phyloP scores from a whole-genome alignment of 2,113 vertebrate genomes.

The Crotalus helleri region DNA sequence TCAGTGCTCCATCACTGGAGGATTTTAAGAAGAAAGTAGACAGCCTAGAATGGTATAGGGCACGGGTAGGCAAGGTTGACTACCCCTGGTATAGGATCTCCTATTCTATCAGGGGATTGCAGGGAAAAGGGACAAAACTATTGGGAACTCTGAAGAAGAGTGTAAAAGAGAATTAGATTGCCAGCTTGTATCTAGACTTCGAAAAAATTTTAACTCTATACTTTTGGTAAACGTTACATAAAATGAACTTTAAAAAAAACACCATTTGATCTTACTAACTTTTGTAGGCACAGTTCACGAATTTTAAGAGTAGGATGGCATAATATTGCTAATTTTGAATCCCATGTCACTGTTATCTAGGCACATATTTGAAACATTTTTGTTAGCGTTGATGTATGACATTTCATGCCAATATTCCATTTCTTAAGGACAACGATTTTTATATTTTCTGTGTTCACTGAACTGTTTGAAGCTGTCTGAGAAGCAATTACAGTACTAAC shows the following conservation, averaged over 20 bases:
- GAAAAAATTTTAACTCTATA: neutral
- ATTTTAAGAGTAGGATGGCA: slow-evolving; percentile 36
- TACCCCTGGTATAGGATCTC: too few relatives aligned
- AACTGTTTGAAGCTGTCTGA: neutral
- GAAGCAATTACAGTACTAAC: neutral
- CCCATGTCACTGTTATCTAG: neutral
- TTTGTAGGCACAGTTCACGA: neutral
- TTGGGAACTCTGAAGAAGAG: too few relatives aligned
- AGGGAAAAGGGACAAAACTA: too few relatives aligned
- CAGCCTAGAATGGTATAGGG: too few relatives aligned
- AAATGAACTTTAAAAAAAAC: neutral
- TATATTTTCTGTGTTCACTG: neutral
- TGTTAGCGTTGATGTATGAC: neutral
- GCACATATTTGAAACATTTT: neutral
- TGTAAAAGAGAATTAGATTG: neutral
- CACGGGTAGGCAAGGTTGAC: too few relatives aligned
- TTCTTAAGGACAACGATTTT: neutral
- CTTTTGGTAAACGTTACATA: neutral
- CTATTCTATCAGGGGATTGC: too few relatives aligned
- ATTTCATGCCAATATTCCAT: neutral
- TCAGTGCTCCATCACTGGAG: too few relatives aligned
- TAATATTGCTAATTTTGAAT: slow-evolving; percentile 17
- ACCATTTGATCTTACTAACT: neutral
- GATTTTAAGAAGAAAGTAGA: too few relatives aligned
- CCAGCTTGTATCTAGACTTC: neutral